A percentile compares a stretch with the other conserved stretches of the same genome.
These are phyloP conservation scores for Dinoponera quadriceps DNA, from an alignment of 1,140 invertebrate species.

Conservation along the genomic window DNA sequence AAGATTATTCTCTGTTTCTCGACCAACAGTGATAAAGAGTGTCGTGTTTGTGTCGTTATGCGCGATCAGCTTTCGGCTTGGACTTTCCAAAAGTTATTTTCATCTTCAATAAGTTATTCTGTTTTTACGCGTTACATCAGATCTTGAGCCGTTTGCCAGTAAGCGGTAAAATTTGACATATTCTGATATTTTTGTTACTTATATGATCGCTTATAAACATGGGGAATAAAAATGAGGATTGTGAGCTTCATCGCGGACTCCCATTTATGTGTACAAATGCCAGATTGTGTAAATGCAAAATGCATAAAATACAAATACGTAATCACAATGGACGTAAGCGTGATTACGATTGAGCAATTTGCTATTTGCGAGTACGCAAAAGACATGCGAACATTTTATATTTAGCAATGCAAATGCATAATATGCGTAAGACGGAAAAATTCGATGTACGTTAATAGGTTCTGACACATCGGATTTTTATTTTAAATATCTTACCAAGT, in stretches of 20 bases:
- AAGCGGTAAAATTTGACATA: not conserved
- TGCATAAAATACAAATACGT: not conserved
- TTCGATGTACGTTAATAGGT: too few species aligned
- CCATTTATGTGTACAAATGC: not conserved
- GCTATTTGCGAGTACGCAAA: not conserved
- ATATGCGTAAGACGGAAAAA: not conserved
- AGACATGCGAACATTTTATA: not conserved
- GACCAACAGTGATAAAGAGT: constrained; percentile 9
- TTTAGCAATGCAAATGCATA: constrained; percentile 3
- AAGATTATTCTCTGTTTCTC: too few species aligned
- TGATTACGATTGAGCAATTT: not conserved
- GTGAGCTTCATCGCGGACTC: not conserved
- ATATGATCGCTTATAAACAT: constrained; percentile 6
- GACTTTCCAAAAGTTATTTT: too few species aligned
- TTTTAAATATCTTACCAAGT: not conserved
- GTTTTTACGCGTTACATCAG: not conserved
- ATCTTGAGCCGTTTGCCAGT: not conserved
- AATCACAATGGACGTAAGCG: not conserved
- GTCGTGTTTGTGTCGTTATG: not conserved
- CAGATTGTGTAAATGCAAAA: constrained; percentile 6
- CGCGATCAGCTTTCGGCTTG: not conserved
- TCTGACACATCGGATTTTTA: too few species aligned
- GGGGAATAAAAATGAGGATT: not conserved
- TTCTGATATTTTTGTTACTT: not conserved
- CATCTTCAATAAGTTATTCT: too few species aligned